These are phyloP conservation scores for Cryptocheilus praepositus DNA, from an alignment of 2,888 invertebrate genomes.

Conservation along the genomic window DNA sequence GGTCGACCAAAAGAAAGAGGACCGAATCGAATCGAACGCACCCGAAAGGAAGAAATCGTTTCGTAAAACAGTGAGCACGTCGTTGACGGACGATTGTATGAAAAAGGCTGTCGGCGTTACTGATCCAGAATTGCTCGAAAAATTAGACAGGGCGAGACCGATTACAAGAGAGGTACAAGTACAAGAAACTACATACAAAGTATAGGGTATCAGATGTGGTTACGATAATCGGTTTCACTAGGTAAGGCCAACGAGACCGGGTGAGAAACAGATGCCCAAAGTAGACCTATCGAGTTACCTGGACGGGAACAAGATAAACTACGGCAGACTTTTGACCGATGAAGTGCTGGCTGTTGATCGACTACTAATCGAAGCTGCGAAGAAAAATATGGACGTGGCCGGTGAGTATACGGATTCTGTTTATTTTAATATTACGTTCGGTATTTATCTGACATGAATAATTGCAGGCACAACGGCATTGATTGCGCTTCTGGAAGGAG, in stretches of 20 bases:
- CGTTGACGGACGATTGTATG: slow-evolving; percentile 76
- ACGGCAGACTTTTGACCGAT: slow-evolving; percentile 88
- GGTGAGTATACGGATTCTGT: slow-evolving; percentile 69
- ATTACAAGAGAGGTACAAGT: slow-evolving; percentile 71
- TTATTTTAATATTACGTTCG: neutral
- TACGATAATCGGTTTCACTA: slow-evolving; percentile 33
- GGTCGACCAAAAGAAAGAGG: slow-evolving; percentile 75
- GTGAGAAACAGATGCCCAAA: slow-evolving; percentile 57
- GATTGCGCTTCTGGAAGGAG: slow-evolving; percentile 89
- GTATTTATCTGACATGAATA: neutral
- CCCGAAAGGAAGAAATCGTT: slow-evolving; percentile 80
- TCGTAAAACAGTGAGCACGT: slow-evolving; percentile 80
- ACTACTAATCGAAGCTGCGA: slow-evolving; percentile 87
- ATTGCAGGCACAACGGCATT: slow-evolving; percentile 91
- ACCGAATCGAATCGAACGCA: slow-evolving; percentile 60
- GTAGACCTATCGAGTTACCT: slow-evolving; percentile 79
- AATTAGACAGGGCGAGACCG: slow-evolving; percentile 78
- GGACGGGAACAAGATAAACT: slow-evolving; percentile 86
- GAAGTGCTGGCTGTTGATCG: slow-evolving; percentile 91
- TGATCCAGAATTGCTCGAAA: slow-evolving; percentile 82
- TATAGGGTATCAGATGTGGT: neutral
- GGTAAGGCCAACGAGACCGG: slow-evolving; percentile 64
- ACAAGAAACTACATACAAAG: no score
- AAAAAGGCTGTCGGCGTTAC: slow-evolving; percentile 78
- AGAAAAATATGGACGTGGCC: slow-evolving; percentile 81